Conservation (phyloP, 2,113 vertebrate species). For the Leptocoma aspasia region DNA sequence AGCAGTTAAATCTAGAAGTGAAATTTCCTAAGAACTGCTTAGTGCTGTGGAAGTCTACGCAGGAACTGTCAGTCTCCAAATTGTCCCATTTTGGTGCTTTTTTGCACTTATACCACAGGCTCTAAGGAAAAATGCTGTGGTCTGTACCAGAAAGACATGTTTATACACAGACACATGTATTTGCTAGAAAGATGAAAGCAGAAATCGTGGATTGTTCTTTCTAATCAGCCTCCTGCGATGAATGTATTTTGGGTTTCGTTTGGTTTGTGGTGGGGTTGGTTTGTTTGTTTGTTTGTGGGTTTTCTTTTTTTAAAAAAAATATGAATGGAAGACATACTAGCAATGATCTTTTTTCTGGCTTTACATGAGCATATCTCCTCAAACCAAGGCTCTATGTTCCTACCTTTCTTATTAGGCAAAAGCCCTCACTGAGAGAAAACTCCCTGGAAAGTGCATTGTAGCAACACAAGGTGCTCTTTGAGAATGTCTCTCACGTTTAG, state of each 20-base stretch:
- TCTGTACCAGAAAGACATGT: not conserved
- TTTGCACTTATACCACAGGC: not conserved
- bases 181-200: not conserved
- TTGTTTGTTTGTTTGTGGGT: not conserved
- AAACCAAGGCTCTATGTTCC: not conserved
- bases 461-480: not conserved
- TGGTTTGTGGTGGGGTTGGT: not conserved
- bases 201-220: not conserved
- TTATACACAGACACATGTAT: not conserved
- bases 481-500: not conserved
- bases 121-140: not conserved
- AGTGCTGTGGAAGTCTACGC: not conserved
- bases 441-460: not conserved
- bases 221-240: not conserved
- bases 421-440: not conserved
- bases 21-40: not conserved
- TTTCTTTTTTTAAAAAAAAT: not conserved
- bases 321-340: not conserved
- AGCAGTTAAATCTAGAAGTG: not conserved
- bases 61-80: not conserved
- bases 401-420: not conserved
- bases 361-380: not conserved
- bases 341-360: not conserved
- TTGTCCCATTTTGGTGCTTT: not conserved
- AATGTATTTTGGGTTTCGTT: not conserved